Evolutionary conservation across 2,113 vertebrate species (phyloP), one percentile per base, ranked within the genome.

Genomic region (Aythya baeri): DNA sequence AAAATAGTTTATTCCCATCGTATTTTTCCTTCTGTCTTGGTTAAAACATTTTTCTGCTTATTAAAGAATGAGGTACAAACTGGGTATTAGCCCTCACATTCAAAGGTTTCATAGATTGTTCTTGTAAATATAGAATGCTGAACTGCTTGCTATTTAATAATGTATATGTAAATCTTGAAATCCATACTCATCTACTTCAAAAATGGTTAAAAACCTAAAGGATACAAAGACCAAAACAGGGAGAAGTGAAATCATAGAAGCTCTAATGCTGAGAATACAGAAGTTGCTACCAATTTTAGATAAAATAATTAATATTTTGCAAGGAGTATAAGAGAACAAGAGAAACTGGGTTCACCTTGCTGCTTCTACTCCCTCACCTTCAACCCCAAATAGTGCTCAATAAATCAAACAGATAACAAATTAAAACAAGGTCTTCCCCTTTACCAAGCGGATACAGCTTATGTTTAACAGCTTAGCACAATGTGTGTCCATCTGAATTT

Each of bases 1-100:
- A 80, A 80, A 38, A 80, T 6, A 17, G 13, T 71, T 77, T 81
- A 17, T 21, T 84, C 14, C 8, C 34, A 52, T 71, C 32, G 43
- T 1, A 43, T 2, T 55, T 76, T 58, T 50, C 23, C 27, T 20
- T 50, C 13, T 1, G 1, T 25, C 9, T 58, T 6, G 13, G 7
- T 50, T 63, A 75, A 66, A 27, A 80, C 74, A 74, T 54, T 31
- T 78, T 55, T 58, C 70, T 67, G 52, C 36, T 78, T 91, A 50
- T 8, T 8, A 74, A 84, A n/a, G 41, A 25, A 78, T 59, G 26
- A 84, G 20, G 59, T 2, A 21, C 7, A 7, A 85, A 84, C 23
- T 31, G 17, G 13, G 7, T 44, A 52, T 16, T 70, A 44, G 16
- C 16, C 4, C 32, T 70, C 27, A 59, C 20, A 31, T 10, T 34